Evolutionary conservation across 1,140 invertebrate genomes (phyloP), one percentile per base, ranked within the genome.

Genomic region (Drosophila biarmipes): DNA sequence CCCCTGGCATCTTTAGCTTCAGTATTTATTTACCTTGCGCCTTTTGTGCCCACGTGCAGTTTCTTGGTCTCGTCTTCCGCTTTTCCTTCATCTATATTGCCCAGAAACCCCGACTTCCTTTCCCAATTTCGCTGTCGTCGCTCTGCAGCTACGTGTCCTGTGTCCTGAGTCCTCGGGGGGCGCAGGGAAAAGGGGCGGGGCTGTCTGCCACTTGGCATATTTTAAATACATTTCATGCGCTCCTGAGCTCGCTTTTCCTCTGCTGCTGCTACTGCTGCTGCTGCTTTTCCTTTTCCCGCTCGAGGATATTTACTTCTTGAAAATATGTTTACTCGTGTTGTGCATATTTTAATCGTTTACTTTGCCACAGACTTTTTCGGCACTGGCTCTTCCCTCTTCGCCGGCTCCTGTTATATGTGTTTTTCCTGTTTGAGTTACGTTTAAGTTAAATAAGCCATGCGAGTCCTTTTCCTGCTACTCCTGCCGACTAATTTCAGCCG

Each of bases 301-400:
- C 51, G 75, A 91, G 90, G 90, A 91, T 91, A 91, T 91, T 91
- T 91, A 77, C 90, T 90, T 80, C 86, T 91, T 87, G 76, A 91
- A 87, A 91, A 91, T 82, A 84, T 91, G 86, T 91, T 91, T 91
- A 91, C 90, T 91, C 77, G 82, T 91, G 90, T 91, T 91, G 90
- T 91, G 90, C 90, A 91, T 91, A 91, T 91, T 91, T 91, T 91
- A 91, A 91, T 91, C 90, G 90, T 91, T 91, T 90, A 75, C 86
- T 87, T 91, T 68, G 80, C 71, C 63, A 82, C 71, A 75, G 67
- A 81, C 81, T 80, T 73, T 76, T 74, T 74, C 46, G 74, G 63
- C 69, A 81, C 53, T 61, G 48, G 31, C 54, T 31, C 42, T 0
- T 17, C 17, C 17, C n/a, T 38, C 21, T 12, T 15, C 4, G 5